Base-by-base conservation (phyloP, 1,140 invertebrate genomes). In the Cotesia chilonis region DNA sequence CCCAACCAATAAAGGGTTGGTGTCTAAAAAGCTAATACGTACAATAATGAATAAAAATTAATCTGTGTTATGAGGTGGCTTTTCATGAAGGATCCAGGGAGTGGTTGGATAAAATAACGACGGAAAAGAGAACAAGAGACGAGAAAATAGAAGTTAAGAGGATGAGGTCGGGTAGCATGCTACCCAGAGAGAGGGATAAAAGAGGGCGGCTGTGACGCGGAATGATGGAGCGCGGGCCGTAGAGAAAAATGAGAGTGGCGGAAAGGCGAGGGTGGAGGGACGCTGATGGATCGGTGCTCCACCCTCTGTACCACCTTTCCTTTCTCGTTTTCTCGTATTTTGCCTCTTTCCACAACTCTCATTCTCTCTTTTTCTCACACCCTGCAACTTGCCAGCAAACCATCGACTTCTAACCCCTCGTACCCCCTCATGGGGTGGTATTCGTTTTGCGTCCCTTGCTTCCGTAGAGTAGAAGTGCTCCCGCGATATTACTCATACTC, bases 171-270 rank as follows among this genome's bases (percentile, higher is more conserved):
- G 63, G 72, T n/a, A 51, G 63, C 41, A 47, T 41, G 36, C 28
- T 65, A 73, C 54, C 41, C 67, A 55, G 75, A 71, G 41, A 47
- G 79, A 82, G 84, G 84, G 83, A 84, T 84, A 83, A 86, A 87
- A 86, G 84, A 86, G 84, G 85, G 84, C 85, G 85, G 84, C 86
- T 86, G 85, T 85, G 85, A 86, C 84, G 83, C 85, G 83, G 84
- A 87, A 86, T 85, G 85, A 87, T 87, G 85, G 85, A 86, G 84
- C 83, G 84, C 83, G 83, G 85, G 84, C 82, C 84, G 84, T 80
- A 78, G 84, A 86, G 85, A 87, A 87, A 87, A 87, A 87, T 87
- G 85, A 86, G 85, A 87, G 85, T 85, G 85, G 84, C 85, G 84
- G 85, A 87, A 86, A 85, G 82, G 83, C 84, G 84, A 86, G 85